These are phyloP conservation scores for Drosophila cyrtoloma DNA, from an alignment of 2,888 invertebrate species.

Conservation along the genomic window DNA sequence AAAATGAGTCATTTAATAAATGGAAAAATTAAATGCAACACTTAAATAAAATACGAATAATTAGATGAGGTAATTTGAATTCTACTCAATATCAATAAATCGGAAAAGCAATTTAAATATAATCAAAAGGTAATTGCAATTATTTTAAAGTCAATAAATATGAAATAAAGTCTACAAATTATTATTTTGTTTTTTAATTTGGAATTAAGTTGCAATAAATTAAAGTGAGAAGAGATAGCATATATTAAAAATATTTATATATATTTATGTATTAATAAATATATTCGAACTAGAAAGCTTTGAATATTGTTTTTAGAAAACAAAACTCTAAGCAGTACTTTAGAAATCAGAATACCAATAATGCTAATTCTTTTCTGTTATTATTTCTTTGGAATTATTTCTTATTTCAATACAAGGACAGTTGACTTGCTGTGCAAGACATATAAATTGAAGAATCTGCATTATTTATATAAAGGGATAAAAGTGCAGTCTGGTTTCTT, in stretches of 20 bases:
- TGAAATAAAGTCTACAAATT: not conserved
- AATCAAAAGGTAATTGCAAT: not conserved
- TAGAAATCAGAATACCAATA: not conserved
- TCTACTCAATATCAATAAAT: not conserved
- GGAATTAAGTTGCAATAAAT: too few species aligned
- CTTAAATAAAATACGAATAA: not conserved
- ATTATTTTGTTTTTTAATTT: not conserved
- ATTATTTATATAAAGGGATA: not conserved
- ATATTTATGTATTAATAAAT: too few species aligned
- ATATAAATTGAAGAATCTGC: not conserved
- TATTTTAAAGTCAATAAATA: not conserved
- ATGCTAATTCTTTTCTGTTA: not conserved
- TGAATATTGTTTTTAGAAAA: not conserved
- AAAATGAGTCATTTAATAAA: not conserved
- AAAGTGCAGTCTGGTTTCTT: constrained; percentile 9
- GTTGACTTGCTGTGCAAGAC: not conserved
- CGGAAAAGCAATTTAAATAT: not conserved
- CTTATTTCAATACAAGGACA: not conserved
- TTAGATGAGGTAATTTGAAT: not conserved
- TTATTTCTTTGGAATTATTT: not conserved
- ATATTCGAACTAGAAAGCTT: not conserved
- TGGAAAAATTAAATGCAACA: not conserved
- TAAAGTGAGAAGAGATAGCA: not conserved
- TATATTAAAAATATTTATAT: not conserved
- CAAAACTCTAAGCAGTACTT: not conserved